Evolutionary conservation across 2,113 vertebrate genomes (phyloP), one percentile per base, ranked within the genome.

Genomic region (Amia ocellicauda): DNA sequence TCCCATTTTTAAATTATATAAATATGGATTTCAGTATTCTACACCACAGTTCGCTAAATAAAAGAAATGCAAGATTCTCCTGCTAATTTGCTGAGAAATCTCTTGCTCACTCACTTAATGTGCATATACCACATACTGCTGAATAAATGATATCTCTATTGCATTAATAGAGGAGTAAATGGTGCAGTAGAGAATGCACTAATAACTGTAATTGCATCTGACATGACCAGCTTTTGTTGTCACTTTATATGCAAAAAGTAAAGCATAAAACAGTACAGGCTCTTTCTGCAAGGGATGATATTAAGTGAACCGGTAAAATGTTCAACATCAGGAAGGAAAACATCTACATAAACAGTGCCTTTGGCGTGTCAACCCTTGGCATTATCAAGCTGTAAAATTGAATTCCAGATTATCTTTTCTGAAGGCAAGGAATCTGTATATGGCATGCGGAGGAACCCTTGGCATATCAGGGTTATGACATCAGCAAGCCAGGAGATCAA

Each of bases 241-340:
- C 51, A 54, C 51, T 54, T 54, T 54, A 54, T 8, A 54, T 54
- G 51, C 51, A 54, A 24, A 54, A 54, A 27, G 7, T 54, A 54
- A 54, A 54, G 10, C 1, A 24, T 54, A 54, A 54, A 54, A 54
- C 51, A 23, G 10, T 24, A 27, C 22, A 8, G 51, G 51, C 51
- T 54, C 20, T 23, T 54, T 20, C 22, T 54, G 51, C 51, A 54
- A 54, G 51, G 51, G 3, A 27, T 23, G 22, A 54, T 23, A n/a
- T 54, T 54, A 54, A 54, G 7, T 54, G 51, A 23, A 54, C 20
- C 51, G 24, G 51, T 54, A 24, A 54, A 3, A 54, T 54, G 51
- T 54, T 54, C 24, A 54, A 54, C 51, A 23, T 9, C n/a, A 22
- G 22, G 14, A 5, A 54, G 24, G 51, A n/a, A 54, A 24, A 5